Base-by-base conservation (phyloP, 2,888 invertebrate genomes). In the Campoplex capitator region DNA sequence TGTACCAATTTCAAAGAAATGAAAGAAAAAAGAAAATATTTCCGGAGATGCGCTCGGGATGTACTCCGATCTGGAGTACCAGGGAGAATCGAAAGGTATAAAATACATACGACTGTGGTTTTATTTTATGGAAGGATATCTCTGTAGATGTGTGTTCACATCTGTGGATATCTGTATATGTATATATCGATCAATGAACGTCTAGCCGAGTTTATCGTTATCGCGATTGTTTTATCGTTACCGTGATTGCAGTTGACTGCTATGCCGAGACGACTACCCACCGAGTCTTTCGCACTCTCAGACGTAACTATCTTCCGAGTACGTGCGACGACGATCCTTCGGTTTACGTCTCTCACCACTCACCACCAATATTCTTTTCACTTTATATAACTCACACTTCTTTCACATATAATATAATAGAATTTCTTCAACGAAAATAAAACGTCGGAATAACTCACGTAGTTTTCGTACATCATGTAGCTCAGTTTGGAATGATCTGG, bases 171-270 rank as follows among this genome's bases (percentile, higher is more conserved):
- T 23, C 56, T n/a, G 23, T 70, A 75, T 68, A 62, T 62, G 18
- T 76, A 74, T 45, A 65, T 75, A 83, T 75, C 62, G 71, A 83
- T 77, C 80, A 56, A 32, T 23, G 51, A 86, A 84, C 86, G 84
- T 86, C 86, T 73, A 32, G 86, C 48, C 80, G n/a, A 23, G 67
- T 80, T 86, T 86, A 68, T 84, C 84, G 67, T 45, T 81, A 76
- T 73, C 80, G 62, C 74, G 58, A 83, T 84, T 86, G 86, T 86
- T 84, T 80, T 74, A 86, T 84, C 58, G 80, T 84, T 77, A 86
- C 74, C 67, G 62, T 74, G 77, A 84, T 77, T 76, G 77, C 68
- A 74, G 68, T 84, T 86, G 86, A 86, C 76, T 83, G 79, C 71
- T 42, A 9, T 32, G 48, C 23, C 45, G 51, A 71, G 48, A 73